Base-by-base conservation (phyloP, 2,888 invertebrate species). In the Hanleya hanleyi region DNA sequence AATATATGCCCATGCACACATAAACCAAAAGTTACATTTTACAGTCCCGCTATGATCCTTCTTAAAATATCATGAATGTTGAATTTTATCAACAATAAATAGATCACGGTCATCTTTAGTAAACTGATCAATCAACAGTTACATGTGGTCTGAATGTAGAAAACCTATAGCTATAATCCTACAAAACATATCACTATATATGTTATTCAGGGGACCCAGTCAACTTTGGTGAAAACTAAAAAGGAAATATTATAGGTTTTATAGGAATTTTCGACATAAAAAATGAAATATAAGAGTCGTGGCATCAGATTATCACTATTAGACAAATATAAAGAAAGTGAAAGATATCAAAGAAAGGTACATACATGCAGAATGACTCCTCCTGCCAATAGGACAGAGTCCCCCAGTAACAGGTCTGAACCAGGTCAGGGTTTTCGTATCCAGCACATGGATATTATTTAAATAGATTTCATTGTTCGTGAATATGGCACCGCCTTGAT, bases 341-440 rank as follows among this genome's bases (percentile, higher is more conserved):
- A n/a, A n/a, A n/a, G n/a, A n/a, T n/a, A n/a, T 41, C 47, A 15
- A n/a, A 15, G 36, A 47, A 7, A 18, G 49, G 9, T 37, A 88
- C 94, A 93, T 92, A 96, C 96, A 97, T 82, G 96, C 95, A 77
- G 97, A 97, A 92, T 97, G 97, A 90, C 96, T 97, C 65, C 97
- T 92, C 77, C 97, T 92, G 47, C 97, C 96, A 70, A 93, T 92
- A 2, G 97, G 97, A 18, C 83, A 77, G 67, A 92, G 91, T 1
- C 95, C 95, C 61, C 91, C 90, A 74, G 92, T 93, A 77, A 86
- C 91, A 38, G 93, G 93, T 77, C 78, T 75, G 7, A 70, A 91
- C 97, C 97, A 97, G 68, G 92, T 92, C 73, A 93, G 92, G 35
- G 93, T 93, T 71, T 91, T 90, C 74, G 95, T 94, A 91, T 97